Evolutionary conservation across 35 echinoderm and acorn worm genomes (phyloP).

Genomic region (Chiridota heheva): DNA sequence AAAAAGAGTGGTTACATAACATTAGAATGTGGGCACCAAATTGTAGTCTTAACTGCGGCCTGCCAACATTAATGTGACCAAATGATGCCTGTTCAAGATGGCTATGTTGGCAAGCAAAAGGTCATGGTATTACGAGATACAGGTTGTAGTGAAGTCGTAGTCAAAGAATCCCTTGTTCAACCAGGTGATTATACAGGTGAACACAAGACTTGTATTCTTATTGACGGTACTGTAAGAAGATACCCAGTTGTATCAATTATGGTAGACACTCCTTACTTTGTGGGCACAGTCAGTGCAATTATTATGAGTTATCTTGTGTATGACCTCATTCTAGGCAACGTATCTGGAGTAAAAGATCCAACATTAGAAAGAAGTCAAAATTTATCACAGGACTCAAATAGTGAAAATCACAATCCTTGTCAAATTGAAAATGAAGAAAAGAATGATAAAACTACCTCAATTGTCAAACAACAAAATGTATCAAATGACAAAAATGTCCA

Average conservation of each 20-base stretch:
- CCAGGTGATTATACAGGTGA: background rate
- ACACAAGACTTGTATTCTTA: background rate
- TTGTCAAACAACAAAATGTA: too few relatives aligned
- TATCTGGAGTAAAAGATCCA: background rate
- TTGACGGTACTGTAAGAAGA: conserved; percentile 1
- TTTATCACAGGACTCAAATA: background rate
- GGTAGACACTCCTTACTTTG: conserved; percentile 10
- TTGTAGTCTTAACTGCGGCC: conserved; percentile 39
- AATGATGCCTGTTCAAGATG: conserved; percentile 11
- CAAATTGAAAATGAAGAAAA: background rate
- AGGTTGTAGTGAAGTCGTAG: conserved; percentile 36
- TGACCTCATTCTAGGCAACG: too few relatives aligned
- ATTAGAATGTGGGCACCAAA: background rate
- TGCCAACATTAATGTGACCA: conserved; percentile 4
- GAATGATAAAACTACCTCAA: background rate
- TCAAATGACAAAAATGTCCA: too few relatives aligned
- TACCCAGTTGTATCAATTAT: background rate
- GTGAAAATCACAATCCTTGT: background rate
- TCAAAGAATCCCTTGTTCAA: conserved; percentile 9
- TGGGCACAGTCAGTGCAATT: background rate
- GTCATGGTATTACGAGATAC: conserved; percentile 31
- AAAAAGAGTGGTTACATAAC: background rate
- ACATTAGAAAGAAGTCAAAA: background rate
- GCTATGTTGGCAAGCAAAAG: conserved; percentile 10
- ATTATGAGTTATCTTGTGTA: too few relatives aligned